Conservation (phyloP, 2,797 vertebrate species). For the Acipenser oxyrinchus region DNA sequence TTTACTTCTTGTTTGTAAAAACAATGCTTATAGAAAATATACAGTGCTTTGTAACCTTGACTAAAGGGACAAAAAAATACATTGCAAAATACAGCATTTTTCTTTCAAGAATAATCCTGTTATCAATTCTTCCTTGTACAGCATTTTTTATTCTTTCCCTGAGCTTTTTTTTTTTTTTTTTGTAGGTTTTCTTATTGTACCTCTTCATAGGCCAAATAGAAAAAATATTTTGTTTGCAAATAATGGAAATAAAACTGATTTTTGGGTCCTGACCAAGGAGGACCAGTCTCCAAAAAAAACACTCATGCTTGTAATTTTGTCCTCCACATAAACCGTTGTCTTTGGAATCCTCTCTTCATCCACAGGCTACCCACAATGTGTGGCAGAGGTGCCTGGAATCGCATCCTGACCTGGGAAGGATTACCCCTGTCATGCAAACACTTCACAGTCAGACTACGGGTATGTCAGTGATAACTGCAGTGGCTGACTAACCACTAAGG, state of each 20-base stretch:
- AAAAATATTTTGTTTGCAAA: too few relatives aligned
- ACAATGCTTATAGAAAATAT: slow-evolving; percentile 58
- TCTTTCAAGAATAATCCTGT: slow-evolving; percentile 14
- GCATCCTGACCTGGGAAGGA: slow-evolving; percentile 34
- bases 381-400: slow-evolving; percentile 30
- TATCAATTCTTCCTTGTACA: slow-evolving; percentile 15
- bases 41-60: slow-evolving; percentile 45
- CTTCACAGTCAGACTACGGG: neutral
- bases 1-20: slow-evolving; percentile 27
- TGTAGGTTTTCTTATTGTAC: slow-evolving; percentile 6
- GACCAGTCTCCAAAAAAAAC: slow-evolving; percentile 43
- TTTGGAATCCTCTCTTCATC: slow-evolving; percentile 48
- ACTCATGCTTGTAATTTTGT: slow-evolving; percentile 43
- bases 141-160: slow-evolving; percentile 17
- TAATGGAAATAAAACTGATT: slow-evolving; percentile 41
- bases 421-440: slow-evolving; percentile 25
- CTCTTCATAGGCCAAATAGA: slow-evolving; percentile 19
- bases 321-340: slow-evolving; percentile 42
- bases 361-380: slow-evolving; percentile 39
- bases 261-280: slow-evolving; percentile 31
- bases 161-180: slow-evolving; percentile 10
- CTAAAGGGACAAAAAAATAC: slow-evolving; percentile 11
- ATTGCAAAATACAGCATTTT: slow-evolving; percentile 4
- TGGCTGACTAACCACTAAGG: too few relatives aligned
- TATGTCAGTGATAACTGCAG: too few relatives aligned